A percentile compares a stretch with the other conserved stretches of the same genome.
Conservation (phyloP, 2,888 invertebrate genomes). For the Drosophila cracens region DNA sequence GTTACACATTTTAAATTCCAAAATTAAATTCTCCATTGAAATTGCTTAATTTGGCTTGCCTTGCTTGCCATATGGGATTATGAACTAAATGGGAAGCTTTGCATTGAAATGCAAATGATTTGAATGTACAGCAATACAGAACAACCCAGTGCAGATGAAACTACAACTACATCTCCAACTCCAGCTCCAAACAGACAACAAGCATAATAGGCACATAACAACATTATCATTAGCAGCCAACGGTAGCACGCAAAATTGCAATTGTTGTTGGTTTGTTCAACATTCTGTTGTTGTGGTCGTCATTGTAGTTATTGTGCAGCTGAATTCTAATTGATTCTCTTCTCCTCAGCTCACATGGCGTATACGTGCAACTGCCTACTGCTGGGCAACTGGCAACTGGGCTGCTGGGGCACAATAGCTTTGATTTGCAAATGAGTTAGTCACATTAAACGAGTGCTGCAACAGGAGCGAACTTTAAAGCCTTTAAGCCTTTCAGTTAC, state of each 20-base stretch:
- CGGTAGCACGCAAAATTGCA: slow-evolving; percentile 65
- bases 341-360: slow-evolving; percentile 32
- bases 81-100: slow-evolving; percentile 4
- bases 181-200: slow-evolving; percentile 33
- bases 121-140: slow-evolving; percentile 27
- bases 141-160: slow-evolving; percentile 2
- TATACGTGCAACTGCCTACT: slow-evolving; percentile 30
- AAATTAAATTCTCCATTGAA: slow-evolving; percentile 2
- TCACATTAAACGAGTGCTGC: slow-evolving; percentile 37
- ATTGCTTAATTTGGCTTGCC: slow-evolving; percentile 1
- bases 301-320: slow-evolving; percentile 35
- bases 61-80: slow-evolving; percentile 6
- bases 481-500: slow-evolving; percentile 59
- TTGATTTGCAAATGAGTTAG: slow-evolving; percentile 39
- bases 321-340: slow-evolving; percentile 68
- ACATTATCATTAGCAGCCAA: slow-evolving; percentile 70
- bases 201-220: slow-evolving; percentile 68
- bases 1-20: neutral
- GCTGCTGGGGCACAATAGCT: slow-evolving; percentile 2
- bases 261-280: slow-evolving; percentile 38
- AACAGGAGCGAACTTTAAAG: slow-evolving; percentile 66
- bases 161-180: slow-evolving; percentile 7
- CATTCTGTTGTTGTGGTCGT: slow-evolving; percentile 21
- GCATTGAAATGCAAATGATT: slow-evolving; percentile 67
- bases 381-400: neutral